A percentile compares a stretch with the other conserved stretches of the same genome.
Evolutionary conservation across 2,888 invertebrate species (phyloP).

Genomic region (Yponomeuta sedellus): DNA sequence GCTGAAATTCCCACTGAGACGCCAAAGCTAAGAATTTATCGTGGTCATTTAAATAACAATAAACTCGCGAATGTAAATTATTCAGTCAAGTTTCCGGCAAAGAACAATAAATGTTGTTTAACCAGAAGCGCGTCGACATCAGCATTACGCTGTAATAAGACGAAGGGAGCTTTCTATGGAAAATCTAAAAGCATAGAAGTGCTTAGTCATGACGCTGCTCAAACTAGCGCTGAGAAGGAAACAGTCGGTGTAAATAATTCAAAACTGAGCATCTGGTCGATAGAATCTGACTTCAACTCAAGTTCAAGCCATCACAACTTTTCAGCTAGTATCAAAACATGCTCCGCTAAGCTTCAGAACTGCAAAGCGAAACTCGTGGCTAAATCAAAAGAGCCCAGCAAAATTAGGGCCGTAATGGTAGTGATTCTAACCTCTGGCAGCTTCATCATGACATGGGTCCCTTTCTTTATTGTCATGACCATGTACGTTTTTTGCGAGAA

Average conservation of each 20-base stretch:
- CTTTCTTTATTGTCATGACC: constrained; percentile 76
- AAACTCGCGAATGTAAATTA: constrained; percentile 20
- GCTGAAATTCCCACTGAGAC: constrained; percentile 33
- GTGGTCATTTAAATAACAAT: constrained; percentile 36
- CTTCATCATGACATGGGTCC: constrained; percentile 79
- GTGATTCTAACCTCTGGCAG: constrained; percentile 78
- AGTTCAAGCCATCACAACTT: constrained; percentile 25
- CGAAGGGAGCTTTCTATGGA: constrained; percentile 17
- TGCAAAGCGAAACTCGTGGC: constrained; percentile 13
- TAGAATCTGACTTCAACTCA: constrained; percentile 34
- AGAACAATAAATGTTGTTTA: constrained; percentile 27
- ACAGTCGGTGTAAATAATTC: constrained; percentile 31
- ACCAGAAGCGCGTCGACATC: constrained; percentile 50
- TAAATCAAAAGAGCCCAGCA: constrained; percentile 55
- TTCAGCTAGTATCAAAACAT: constrained; percentile 20
- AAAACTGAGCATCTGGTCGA: constrained; percentile 44
- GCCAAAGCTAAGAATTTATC: constrained; percentile 50
- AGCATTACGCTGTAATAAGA: constrained; percentile 21
- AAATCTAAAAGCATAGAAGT: constrained; percentile 51
- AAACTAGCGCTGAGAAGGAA: constrained; percentile 22
- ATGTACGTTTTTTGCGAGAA: constrained; percentile 73
- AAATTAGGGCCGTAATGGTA: constrained; percentile 79
- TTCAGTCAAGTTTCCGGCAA: constrained; percentile 30
- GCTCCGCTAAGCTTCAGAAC: constrained; percentile 19
- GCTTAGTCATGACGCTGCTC: constrained; percentile 29